Base-by-base conservation (phyloP, 2,797 vertebrate genomes). In the Sciurus carolinensis region DNA sequence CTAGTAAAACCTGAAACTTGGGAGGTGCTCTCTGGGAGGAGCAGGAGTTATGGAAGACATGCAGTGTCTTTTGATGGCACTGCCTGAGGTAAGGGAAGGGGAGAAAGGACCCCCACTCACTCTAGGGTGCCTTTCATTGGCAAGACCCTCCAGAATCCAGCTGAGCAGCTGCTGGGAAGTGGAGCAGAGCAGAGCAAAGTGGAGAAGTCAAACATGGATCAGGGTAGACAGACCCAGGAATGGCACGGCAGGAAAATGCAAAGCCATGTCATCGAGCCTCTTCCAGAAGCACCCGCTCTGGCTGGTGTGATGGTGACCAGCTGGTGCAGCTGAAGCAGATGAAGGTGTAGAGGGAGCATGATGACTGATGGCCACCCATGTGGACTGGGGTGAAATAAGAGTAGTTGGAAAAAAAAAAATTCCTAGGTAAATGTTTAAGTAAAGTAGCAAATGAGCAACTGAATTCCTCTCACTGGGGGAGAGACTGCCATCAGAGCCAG, bases 51-150 rank as follows among this genome's bases (percentile, higher is more conserved):
- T 76, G 14, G 10, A 93, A 13, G 47, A 28, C 9, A 72, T 33
- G 44, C 28, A 77, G 28, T 17, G 54, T 79, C 54, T 57, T 47
- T n/a, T 69, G 42, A 42, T 82, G 52, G 64, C n/a, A 20, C 4
- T 72, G n/a, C 11, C 62, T 28, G 15, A 91, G 77, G 33, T 24
- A 36, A 7, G 7, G 3, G 26, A 5, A n/a, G 44, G 5, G 28
- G 18, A 62, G 14, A 44, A 85, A 42, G 1, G 13, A 47, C 0
- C 3, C 28, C 22, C 54, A 47, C 14, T 76, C 44, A 1, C 5
- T 39, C 50, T 33, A n/a, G 54, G 1, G 18, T 3, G 20, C 5
- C 2, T 20, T 2, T 30, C n/a, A 3, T 1, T 9, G 36, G 12
- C 17, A n/a, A n/a, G 82, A 10, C 30, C 2, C 24, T 4, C 28